These are phyloP conservation scores for Umimayanthus kanabou DNA, from an alignment of 92 coral and sea anemone species.

Conservation along the genomic window DNA sequence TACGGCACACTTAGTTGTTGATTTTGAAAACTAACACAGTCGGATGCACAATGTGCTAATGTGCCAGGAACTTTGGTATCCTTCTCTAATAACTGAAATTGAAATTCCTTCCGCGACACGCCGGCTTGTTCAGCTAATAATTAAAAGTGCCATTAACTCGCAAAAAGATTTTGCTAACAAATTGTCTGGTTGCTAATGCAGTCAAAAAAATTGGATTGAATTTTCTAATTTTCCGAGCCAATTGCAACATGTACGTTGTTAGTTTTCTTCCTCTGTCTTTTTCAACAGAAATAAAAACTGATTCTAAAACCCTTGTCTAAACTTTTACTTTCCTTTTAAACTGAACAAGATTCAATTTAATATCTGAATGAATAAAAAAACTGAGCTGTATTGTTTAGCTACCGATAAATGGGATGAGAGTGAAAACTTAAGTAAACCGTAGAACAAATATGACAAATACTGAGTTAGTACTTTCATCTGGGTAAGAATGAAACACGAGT, in stretches of 20 bases:
- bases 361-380: background rate
- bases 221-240: background rate
- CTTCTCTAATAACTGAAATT: background rate
- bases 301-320: background rate
- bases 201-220: background rate
- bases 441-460: too few relatives aligned
- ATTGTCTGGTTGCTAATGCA: background rate
- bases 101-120: background rate
- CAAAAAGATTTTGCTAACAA: background rate
- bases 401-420: background rate
- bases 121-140: background rate
- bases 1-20: background rate
- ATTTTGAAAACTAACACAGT: too few relatives aligned
- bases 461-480: background rate
- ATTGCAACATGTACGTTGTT: background rate
- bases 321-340: background rate
- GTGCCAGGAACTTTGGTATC: background rate
- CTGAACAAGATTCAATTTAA: background rate
- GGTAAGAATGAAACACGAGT: background rate
- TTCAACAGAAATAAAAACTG: background rate
- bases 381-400: background rate
- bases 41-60: background rate
- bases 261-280: background rate
- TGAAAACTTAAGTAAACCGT: background rate
- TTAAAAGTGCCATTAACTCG: background rate